Evolutionary conservation across 2,888 invertebrate genomes (phyloP).

Genomic region (Spisula solida): DNA sequence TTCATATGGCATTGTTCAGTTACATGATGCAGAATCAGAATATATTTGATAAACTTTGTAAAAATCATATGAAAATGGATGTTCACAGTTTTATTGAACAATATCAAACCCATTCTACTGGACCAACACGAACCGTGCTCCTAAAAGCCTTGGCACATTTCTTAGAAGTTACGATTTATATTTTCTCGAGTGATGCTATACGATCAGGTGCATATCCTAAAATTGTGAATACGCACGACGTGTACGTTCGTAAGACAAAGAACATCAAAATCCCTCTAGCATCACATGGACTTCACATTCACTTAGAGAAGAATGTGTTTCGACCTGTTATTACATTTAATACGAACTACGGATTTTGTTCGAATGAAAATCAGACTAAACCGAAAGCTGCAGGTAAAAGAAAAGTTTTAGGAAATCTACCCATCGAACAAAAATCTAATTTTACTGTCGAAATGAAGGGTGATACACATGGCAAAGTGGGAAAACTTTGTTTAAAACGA

Average conservation of each 20-base stretch:
- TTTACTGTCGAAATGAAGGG: too few species aligned
- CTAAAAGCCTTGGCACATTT: neutral
- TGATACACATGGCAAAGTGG: too few species aligned
- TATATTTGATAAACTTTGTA: neutral
- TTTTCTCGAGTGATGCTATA: neutral
- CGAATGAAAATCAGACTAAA: too few species aligned
- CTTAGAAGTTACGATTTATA: conserved; percentile 14
- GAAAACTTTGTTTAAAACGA: too few species aligned
- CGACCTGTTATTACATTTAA: neutral
- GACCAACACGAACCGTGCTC: neutral
- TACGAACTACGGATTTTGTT: neutral
- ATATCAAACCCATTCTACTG: neutral
- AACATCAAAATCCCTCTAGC: too few species aligned
- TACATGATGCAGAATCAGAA: neutral
- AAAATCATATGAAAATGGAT: neutral
- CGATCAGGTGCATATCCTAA: neutral
- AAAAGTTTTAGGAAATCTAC: too few species aligned
- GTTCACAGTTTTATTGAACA: neutral
- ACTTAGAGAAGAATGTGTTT: neutral
- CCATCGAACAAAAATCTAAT: too few species aligned
- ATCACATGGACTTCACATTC: too few species aligned
- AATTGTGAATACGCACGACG: neutral
- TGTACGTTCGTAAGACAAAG: too few species aligned
- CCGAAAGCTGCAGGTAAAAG: too few species aligned
- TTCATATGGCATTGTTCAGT: neutral